Percentiles rank a stretch among this genome's conserved stretches.
These are phyloP conservation scores for Eclectus roratus DNA, from an alignment of 2,113 vertebrate species.

Conservation along the genomic window DNA sequence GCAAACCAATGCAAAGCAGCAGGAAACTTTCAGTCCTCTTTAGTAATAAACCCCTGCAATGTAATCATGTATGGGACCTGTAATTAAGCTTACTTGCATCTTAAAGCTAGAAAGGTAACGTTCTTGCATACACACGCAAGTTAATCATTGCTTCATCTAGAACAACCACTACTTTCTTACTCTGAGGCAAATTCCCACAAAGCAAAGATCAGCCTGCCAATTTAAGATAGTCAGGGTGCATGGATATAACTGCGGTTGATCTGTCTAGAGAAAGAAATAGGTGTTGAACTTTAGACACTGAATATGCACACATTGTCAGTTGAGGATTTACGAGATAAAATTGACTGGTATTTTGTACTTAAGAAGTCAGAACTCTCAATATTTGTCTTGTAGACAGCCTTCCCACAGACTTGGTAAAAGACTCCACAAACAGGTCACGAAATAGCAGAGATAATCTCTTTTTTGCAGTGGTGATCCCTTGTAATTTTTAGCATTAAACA, in stretches of 20 bases:
- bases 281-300: neutral
- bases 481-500: neutral
- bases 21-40: neutral
- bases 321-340: neutral
- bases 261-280: neutral
- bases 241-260: neutral
- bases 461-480: neutral
- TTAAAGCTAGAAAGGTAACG: neutral
- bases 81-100: neutral
- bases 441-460: neutral
- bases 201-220: neutral
- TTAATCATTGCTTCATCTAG: neutral
- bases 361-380: neutral
- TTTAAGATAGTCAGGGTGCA: neutral
- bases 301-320: neutral
- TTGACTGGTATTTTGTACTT: accelerated
- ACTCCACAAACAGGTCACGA: neutral
- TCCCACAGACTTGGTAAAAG: neutral
- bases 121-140: neutral
- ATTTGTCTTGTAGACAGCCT: neutral
- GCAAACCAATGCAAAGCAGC: neutral
- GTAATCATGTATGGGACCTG: neutral
- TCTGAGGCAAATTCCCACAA: neutral
- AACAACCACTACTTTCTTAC: neutral
- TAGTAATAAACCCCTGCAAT: neutral